These are phyloP conservation scores for Galaxias olidus DNA, from an alignment of 2,797 vertebrate genomes.

Conservation along the genomic window DNA sequence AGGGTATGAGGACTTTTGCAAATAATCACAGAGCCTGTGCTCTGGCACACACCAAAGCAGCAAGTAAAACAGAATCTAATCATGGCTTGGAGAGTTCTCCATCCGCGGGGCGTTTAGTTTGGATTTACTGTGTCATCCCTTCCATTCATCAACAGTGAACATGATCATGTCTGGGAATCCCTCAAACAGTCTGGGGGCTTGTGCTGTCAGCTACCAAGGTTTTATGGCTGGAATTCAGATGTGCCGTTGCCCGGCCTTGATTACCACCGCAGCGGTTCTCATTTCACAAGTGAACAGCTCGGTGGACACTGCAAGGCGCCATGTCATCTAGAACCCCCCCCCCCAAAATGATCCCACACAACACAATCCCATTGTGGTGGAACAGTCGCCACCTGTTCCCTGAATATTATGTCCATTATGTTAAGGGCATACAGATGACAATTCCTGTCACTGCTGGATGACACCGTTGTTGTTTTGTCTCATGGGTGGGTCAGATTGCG, in stretches of 20 bases:
- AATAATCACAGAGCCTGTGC: neutral
- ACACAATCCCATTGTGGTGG: constrained; percentile 22
- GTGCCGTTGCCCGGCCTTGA: constrained; percentile 54
- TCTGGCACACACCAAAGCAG: no score
- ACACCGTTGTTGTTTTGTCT: neutral
- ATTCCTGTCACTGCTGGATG: neutral
- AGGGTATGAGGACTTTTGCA: neutral
- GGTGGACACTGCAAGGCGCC: constrained; percentile 37
- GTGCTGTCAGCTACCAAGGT: constrained; percentile 41
- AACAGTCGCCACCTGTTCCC: constrained; percentile 47
- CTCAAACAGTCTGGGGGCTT: constrained; percentile 38
- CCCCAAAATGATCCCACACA: constrained; percentile 18
- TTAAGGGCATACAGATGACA: constrained; percentile 20
- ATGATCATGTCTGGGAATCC: constrained; percentile 31
- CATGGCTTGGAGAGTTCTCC: constrained; percentile 11
- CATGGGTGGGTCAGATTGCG: neutral
- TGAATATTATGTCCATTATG: constrained; percentile 32
- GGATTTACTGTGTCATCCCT: constrained; percentile 30
- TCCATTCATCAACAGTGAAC: constrained; percentile 38
- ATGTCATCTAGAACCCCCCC: constrained; percentile 32
- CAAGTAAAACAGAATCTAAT: neutral
- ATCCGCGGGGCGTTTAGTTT: no score
- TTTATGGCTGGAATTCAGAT: constrained; percentile 52
- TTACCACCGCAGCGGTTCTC: constrained; percentile 54
- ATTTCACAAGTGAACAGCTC: constrained; percentile 67